phyloP scores from a whole-genome alignment of 64 coral and sea anemone genomes.

The Porites lutea region DNA sequence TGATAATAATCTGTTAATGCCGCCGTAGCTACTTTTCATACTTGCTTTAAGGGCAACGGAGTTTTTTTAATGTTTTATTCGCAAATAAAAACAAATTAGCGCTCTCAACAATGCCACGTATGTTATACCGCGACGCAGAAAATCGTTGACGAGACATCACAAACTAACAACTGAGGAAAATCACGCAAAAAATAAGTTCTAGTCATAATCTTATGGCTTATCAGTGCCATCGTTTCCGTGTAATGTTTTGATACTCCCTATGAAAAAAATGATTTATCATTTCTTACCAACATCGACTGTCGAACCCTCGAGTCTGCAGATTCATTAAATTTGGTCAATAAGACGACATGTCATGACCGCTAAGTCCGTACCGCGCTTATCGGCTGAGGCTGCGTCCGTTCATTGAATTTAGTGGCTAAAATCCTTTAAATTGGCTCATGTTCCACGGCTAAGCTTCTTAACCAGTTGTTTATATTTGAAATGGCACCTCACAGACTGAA shows the following conservation, averaged over 20 bases:
- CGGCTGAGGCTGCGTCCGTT: background rate
- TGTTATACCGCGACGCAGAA: background rate
- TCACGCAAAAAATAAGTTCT: background rate
- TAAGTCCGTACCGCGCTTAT: background rate
- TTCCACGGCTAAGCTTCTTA: slow-evolving; percentile 35
- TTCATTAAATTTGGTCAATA: background rate
- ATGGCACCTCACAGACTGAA: background rate
- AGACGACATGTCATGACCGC: background rate
- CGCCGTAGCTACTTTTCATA: background rate
- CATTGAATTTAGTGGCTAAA: background rate
- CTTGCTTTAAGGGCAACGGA: background rate
- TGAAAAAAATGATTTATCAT: background rate
- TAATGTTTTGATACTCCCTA: background rate
- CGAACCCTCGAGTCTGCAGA: background rate
- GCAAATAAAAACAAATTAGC: slow-evolving; percentile 2
- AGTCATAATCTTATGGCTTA: background rate
- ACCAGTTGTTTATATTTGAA: slow-evolving; percentile 20
- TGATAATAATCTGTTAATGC: background rate
- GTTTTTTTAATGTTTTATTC: background rate
- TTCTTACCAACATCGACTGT: background rate
- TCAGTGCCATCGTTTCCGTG: background rate
- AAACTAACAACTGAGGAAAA: background rate
- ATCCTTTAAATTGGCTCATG: slow-evolving; percentile 29
- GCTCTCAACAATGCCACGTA: background rate
- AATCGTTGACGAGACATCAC: background rate